Percentiles rank a stretch among this genome's conserved stretches.
Evolutionary conservation across 2,888 invertebrate genomes (phyloP).

Genomic region (Drosophila meridionalis): DNA sequence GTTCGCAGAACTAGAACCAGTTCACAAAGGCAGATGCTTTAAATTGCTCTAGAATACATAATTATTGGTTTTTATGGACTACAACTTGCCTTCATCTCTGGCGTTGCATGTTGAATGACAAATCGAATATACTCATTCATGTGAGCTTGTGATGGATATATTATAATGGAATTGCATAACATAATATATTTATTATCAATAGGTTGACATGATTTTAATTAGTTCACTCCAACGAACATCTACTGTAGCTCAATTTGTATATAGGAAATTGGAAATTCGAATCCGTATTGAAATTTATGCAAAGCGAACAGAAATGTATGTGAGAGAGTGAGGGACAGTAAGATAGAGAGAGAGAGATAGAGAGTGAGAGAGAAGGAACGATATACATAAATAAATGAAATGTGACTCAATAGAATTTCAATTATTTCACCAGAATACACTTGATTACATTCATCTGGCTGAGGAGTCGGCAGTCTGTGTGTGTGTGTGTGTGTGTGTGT

Average conservation of each 20-base stretch:
- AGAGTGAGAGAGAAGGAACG: neutral
- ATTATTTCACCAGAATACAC: constrained; percentile 50
- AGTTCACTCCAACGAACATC: constrained; percentile 7
- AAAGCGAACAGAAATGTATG: constrained; percentile 7
- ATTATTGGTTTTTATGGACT: neutral
- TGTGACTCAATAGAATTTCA: constrained; percentile 38
- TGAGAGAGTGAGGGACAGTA: neutral
- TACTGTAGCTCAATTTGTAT: constrained; percentile 15
- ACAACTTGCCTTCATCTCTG: too few relatives aligned
- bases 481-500: neutral
- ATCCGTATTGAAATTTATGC: constrained; percentile 18
- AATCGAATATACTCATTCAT: neutral
- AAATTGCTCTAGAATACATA: too few relatives aligned
- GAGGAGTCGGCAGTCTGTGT: neutral
- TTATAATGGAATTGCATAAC: constrained; percentile 1
- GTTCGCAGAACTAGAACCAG: neutral
- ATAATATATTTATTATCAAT: constrained; percentile 8
- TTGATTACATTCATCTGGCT: constrained; percentile 31
- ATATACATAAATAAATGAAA: constrained; percentile 7
- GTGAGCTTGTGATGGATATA: neutral
- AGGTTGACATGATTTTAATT: constrained; percentile 2
- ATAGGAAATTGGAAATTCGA: constrained; percentile 1
- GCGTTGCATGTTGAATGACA: neutral
- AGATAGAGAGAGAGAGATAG: too few relatives aligned
- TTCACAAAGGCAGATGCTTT: neutral